Evolutionary conservation across 1,140 invertebrate species (phyloP), one percentile per base, ranked within the genome.

Genomic region (Lepeophtheirus salmonis): DNA sequence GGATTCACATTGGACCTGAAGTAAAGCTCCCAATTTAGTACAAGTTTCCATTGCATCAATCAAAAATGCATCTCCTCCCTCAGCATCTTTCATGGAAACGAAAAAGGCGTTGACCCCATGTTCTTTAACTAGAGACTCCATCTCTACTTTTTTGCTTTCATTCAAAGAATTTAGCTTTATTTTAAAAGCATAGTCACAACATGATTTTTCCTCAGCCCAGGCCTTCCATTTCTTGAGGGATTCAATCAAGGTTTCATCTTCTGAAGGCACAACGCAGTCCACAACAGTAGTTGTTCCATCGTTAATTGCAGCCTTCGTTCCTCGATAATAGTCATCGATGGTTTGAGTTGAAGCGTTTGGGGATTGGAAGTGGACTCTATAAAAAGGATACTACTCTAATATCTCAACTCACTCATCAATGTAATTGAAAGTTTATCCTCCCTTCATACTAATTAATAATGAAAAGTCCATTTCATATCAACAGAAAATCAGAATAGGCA

Each of bases 1-100:
- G 73, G 98, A 97, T 74, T 98, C 95, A 6, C 92, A 92, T 73
- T 98, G 95, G 0, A 98, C 88, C 79, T 84, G 82, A 50, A 76
- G 76, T 2, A 80, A 53, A 14, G 77, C 77, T 30, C 75, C 74
- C 26, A 77, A 2, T 3, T 16, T 54, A 17, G 14, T 14, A 14
- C 52, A 54, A 20, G 17, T 14, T 20, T 54, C 16, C 14, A 54
- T 20, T 3, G 16, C 52, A 2, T 22, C 16, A 54, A 54, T 17
- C 52, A 54, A 22, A 54, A 20, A n/a, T 41, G 30, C 10, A 41
- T 10, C 30, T 41, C 10, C 30, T 41, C 30, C 52, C 18, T 54
- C 2, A 22, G 2, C 3, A 22, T 14, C n/a, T 54, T 17, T n/a
- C 30, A 41, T 41, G 30, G 30, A 41, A 10, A 41, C n/a, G 30